phyloP scores from a whole-genome alignment of 2,888 invertebrate species.

The Polymixis lichenea region DNA sequence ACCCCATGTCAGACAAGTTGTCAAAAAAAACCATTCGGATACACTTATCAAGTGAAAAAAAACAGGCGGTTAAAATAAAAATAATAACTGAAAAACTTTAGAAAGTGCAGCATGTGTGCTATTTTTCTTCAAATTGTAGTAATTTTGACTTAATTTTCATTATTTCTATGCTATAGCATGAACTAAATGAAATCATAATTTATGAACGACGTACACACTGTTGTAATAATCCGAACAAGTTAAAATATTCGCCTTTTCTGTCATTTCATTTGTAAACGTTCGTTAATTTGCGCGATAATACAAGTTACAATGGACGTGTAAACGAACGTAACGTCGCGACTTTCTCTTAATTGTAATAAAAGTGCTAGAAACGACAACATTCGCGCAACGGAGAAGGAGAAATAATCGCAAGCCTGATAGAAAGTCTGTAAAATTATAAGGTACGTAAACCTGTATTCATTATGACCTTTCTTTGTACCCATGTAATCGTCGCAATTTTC shows the following conservation, averaged over 20 bases:
- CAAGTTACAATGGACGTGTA: conserved; percentile 79
- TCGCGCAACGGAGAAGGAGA: conserved; percentile 46
- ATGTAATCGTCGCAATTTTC: conserved; percentile 76
- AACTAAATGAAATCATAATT: neutral
- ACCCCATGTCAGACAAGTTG: conserved; percentile 10
- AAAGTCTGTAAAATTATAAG: conserved; percentile 69
- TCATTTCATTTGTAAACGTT: conserved; percentile 69
- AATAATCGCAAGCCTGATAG: conserved; percentile 50
- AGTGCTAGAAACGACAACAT: conserved; percentile 61
- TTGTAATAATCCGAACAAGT: conserved; percentile 46
- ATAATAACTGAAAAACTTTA: neutral
- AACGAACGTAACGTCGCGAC: conserved; percentile 69
- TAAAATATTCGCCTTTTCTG: conserved; percentile 56
- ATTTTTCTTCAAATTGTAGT: neutral
- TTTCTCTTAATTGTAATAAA: conserved; percentile 73
- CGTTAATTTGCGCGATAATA: conserved; percentile 77
- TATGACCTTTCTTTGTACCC: conserved; percentile 83
- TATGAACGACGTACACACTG: neutral
- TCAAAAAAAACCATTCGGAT: conserved; percentile 39
- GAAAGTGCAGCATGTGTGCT: fast-evolving
- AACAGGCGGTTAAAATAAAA: no score
- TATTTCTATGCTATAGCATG: neutral
- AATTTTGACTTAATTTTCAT: neutral
- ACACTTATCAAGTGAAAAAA: neutral
- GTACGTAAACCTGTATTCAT: conserved; percentile 71